Percentiles rank a stretch among this genome's conserved stretches.
phyloP scores from a whole-genome alignment of 2,888 invertebrate genomes.

The Leucophenga maculata region DNA sequence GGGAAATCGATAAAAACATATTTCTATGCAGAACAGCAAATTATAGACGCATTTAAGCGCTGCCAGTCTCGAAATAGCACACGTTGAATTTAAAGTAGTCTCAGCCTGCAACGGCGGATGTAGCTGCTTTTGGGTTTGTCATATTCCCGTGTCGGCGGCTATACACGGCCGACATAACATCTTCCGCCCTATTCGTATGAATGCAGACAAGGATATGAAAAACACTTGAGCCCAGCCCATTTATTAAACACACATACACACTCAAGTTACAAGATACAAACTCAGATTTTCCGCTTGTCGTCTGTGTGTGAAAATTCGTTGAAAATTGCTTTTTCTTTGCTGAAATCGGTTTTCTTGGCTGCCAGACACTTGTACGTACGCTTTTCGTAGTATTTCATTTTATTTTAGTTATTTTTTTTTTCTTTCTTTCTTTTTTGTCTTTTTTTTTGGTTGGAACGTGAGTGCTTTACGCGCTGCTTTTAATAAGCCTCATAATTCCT shows the following conservation, averaged over 20 bases:
- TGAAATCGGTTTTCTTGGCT: slow-evolving; percentile 1
- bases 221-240: no score
- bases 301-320: no score
- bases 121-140: slow-evolving; percentile 19
- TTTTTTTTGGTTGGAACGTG: slow-evolving; percentile 10
- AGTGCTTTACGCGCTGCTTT: slow-evolving; percentile 12
- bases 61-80: slow-evolving; percentile 32
- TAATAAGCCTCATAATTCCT: slow-evolving; percentile 24
- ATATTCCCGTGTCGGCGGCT: background rate
- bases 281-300: no score
- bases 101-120: slow-evolving; percentile 21
- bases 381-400: slow-evolving; percentile 4
- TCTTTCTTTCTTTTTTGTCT: background rate
- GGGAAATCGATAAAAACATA: slow-evolving; percentile 6
- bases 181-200: background rate
- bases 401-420: background rate
- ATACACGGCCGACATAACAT: background rate
- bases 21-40: slow-evolving; percentile 23
- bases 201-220: no score
- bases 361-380: slow-evolving; percentile 23
- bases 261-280: no score
- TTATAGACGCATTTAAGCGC: background rate
- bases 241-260: no score
- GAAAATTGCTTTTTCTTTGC: no score
- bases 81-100: slow-evolving; percentile 63